Evolutionary conservation across 2,113 vertebrate species (phyloP).

Genomic region (Saccopteryx leptura): DNA sequence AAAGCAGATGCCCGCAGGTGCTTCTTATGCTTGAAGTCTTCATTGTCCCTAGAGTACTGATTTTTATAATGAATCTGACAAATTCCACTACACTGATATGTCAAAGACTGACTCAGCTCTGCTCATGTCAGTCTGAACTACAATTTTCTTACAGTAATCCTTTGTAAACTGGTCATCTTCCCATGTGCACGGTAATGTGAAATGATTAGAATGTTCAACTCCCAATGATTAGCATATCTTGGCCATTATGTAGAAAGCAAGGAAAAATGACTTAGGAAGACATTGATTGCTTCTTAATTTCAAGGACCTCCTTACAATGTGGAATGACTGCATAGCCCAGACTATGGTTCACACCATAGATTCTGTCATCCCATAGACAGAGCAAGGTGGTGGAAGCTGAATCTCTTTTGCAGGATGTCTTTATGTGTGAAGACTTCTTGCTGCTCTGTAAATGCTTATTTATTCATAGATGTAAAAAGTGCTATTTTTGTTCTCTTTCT

Average conservation of each 20-base stretch:
- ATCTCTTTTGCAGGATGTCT: constrained; percentile 34
- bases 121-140: constrained; percentile 10
- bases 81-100: neutral
- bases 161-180: constrained; percentile 28
- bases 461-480: neutral
- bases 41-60: neutral
- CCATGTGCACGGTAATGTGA: neutral
- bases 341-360: neutral
- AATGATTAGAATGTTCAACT: constrained; percentile 17
- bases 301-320: neutral
- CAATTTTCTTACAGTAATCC: neutral
- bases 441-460: constrained; percentile 26
- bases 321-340: neutral
- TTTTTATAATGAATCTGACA: constrained; percentile 35
- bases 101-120: neutral
- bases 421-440: constrained; percentile 40
- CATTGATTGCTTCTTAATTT: neutral
- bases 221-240: constrained; percentile 14
- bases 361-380: neutral
- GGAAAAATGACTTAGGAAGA: neutral
- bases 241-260: constrained; percentile 48
- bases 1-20: neutral
- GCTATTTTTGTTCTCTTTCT: neutral
- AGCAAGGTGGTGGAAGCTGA: neutral
- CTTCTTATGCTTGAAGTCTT: neutral